phyloP scores from a whole-genome alignment of 2,888 invertebrate genomes.

The Drosophila yooni region DNA sequence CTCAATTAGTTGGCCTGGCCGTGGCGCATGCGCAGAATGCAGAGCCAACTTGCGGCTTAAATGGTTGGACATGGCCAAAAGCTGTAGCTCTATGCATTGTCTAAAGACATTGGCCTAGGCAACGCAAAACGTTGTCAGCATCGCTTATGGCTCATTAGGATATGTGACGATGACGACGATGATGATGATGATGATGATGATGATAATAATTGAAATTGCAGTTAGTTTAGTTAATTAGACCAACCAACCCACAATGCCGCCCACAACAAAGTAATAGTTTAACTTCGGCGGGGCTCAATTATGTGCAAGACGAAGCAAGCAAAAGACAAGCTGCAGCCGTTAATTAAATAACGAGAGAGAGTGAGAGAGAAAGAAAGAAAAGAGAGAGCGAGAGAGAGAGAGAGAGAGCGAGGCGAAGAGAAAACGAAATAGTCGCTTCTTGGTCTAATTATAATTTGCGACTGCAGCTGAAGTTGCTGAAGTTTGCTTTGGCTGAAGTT shows the following conservation, averaged over 20 bases:
- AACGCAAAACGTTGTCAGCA: slow-evolving; percentile 4
- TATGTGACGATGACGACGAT: not conserved
- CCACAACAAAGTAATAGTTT: slow-evolving; percentile 17
- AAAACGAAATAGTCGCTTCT: slow-evolving; percentile 17
- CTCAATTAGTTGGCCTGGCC: slow-evolving; percentile 73
- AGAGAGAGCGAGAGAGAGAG: not conserved
- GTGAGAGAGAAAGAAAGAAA: not conserved
- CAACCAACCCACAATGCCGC: slow-evolving; percentile 24
- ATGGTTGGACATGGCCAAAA: slow-evolving; percentile 35
- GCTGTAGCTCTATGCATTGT: slow-evolving; percentile 3
- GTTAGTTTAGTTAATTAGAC: slow-evolving; percentile 35
- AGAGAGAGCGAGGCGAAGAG: slow-evolving; percentile 2
- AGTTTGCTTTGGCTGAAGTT: slow-evolving; percentile 29
- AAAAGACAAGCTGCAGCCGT: slow-evolving; percentile 26
- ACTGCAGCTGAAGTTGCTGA: slow-evolving; percentile 32
- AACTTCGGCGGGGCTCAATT: slow-evolving; percentile 1
- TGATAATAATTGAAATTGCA: slow-evolving; percentile 9
- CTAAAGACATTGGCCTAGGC: slow-evolving; percentile 44
- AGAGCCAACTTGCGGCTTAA: slow-evolving; percentile 37
- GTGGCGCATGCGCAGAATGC: slow-evolving; percentile 72
- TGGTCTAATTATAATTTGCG: slow-evolving; percentile 51
- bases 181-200: not conserved
- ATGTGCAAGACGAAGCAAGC: slow-evolving; percentile 16
- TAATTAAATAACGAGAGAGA: slow-evolving; percentile 44
- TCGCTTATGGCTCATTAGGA: slow-evolving; percentile 37